phyloP scores from a whole-genome alignment of 2,797 vertebrate species.

The Poecilia gillii region DNA sequence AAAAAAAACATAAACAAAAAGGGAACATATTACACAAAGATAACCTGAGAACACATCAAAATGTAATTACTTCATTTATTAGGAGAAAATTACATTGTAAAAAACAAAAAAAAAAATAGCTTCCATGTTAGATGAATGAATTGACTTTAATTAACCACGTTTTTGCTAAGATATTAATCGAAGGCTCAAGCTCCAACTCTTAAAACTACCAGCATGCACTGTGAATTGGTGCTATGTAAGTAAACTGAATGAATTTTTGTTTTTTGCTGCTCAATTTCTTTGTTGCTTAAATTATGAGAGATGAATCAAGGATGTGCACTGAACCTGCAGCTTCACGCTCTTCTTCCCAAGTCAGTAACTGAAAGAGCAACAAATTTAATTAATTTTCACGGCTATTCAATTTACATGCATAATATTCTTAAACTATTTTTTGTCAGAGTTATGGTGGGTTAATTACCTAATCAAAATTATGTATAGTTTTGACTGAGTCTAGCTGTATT shows the following conservation, averaged over 20 bases:
- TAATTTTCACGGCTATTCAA: background rate
- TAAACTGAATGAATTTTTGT: background rate
- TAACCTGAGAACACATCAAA: background rate
- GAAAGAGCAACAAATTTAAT: background rate
- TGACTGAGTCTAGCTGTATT: background rate
- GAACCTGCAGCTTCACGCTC: background rate
- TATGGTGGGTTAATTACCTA: background rate
- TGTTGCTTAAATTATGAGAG: background rate
- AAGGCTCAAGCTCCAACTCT: background rate
- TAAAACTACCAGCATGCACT: background rate
- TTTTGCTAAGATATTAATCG: background rate
- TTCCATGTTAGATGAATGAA: background rate
- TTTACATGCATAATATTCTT: no score
- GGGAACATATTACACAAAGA: background rate
- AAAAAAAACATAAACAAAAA: background rate
- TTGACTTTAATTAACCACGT: background rate
- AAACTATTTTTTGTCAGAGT: background rate
- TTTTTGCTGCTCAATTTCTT: background rate
- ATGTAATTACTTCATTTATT: background rate
- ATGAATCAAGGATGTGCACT: background rate
- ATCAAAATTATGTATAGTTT: background rate
- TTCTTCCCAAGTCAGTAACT: background rate
- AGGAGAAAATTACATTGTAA: background rate
- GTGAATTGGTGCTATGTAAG: background rate
- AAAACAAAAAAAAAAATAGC: background rate